Conservation (phyloP, 2,888 invertebrate species). For the Siphonodentalium dalli region DNA sequence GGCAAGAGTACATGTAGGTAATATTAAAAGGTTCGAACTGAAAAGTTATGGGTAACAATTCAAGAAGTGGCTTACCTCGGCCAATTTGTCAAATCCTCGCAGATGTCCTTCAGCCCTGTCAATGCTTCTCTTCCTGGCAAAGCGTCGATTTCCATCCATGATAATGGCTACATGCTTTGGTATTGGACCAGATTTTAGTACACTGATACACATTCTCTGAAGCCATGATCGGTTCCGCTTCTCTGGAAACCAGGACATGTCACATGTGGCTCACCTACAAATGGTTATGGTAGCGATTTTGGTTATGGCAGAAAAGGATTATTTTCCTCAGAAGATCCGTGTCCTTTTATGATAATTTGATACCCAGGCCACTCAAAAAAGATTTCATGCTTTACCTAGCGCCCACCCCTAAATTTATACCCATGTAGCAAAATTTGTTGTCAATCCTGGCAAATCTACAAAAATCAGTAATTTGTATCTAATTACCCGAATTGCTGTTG, state of each 20-base stretch:
- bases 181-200: constrained; percentile 82
- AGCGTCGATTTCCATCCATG: constrained; percentile 98
- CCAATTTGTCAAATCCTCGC: constrained; percentile 67
- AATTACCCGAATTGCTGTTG: too few relatives aligned
- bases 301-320: too few relatives aligned
- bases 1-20: too few relatives aligned
- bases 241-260: constrained; percentile 76
- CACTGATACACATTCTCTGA: constrained; percentile 76
- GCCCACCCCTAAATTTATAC: neutral
- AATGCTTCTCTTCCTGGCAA: constrained; percentile 81
- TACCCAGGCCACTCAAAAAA: neutral
- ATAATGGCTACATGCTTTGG: constrained; percentile 95
- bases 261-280: too few relatives aligned
- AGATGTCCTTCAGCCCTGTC: constrained; percentile 81
- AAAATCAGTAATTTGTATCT: too few relatives aligned
- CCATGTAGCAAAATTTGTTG: neutral
- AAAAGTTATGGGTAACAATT: too few relatives aligned
- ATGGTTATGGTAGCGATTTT: too few relatives aligned
- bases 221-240: constrained; percentile 71
- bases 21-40: too few relatives aligned
- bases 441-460: too few relatives aligned
- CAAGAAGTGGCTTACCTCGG: constrained; percentile 58
- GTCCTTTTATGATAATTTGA: neutral
- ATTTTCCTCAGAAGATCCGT: neutral
- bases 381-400: neutral